Base-by-base conservation (phyloP, 2,888 invertebrate species). In the Lacanobia oleracea region DNA sequence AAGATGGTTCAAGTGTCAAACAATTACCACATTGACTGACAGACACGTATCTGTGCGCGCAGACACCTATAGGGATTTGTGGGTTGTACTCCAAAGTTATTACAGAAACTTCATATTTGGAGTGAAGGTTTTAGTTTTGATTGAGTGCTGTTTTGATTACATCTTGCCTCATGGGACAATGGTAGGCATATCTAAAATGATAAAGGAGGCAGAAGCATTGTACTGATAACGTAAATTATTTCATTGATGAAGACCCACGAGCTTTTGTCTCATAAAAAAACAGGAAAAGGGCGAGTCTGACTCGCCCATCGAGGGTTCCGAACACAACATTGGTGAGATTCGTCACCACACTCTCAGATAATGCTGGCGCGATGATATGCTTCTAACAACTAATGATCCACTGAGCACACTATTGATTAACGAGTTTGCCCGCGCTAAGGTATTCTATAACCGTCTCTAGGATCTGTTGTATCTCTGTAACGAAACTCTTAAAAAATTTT, bases 51-150 rank as follows among this genome's bases (percentile, higher is more conserved):
- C 65, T 69, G 23, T 21, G 21, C 54, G 23, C n/a, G 50, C 69
- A 81, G 53, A 37, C 23, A 33, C 54, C 69, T 50, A 12, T 18
- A 51, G 81, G 65, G 81, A 69, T 53, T 78, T 65, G 57, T n/a
- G 69, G 61, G 75, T 75, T 45, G 56, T 64, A 59, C 65, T 63
- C 40, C 23, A 45, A 23, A 64, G 73, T 64, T 51, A 64, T 51
- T 60, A 18, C n/a, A 63, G 40, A 57, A 51, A 62, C 45, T 75
- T 69, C 0, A 61, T 45, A 57, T 53, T 62, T 57, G 23, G 27
- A 78, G 40, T 40, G 21, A 23, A 54, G 45, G 62, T 48, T 59
- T 76, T 21, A 59, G 77, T 77, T 73, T 45, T 45, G 77, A 67
- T 71, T 45, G 72, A 75, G 62, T 63, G n/a, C 27, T 57, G 43